A percentile compares a stretch with the other conserved stretches of the same genome.
Conservation (phyloP, 2,797 vertebrate genomes). For the Strix occidentalis region DNA sequence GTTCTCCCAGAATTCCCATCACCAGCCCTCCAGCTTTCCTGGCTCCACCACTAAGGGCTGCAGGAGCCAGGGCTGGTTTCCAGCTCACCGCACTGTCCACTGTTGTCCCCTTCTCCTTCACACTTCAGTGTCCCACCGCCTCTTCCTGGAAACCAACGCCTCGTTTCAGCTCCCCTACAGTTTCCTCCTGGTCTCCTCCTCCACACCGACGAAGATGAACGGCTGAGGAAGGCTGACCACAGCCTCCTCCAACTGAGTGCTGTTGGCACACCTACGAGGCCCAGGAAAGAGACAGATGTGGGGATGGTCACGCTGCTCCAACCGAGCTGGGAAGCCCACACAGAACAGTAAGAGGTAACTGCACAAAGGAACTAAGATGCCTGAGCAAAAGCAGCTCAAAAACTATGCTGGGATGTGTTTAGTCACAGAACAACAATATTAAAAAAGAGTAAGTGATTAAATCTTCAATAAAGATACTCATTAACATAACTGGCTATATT, state of each 20-base stretch:
- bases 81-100: rapidly evolving
- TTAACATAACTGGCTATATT: background rate
- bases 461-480: background rate
- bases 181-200: background rate
- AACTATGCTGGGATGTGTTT: background rate
- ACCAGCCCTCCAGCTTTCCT: background rate
- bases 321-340: rapidly evolving
- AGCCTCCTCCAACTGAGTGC: no score
- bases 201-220: rapidly evolving
- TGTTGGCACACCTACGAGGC: rapidly evolving
- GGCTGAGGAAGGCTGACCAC: background rate
- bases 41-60: rapidly evolving
- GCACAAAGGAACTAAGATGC: background rate
- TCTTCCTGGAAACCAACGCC: background rate
- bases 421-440: background rate
- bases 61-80: background rate
- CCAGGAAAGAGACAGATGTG: background rate
- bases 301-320: background rate
- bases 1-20: background rate
- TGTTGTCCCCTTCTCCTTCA: background rate
- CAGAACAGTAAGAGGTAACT: no score
- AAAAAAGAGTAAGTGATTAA: background rate
- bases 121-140: background rate
- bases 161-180: background rate
- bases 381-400: background rate